Base-by-base conservation (phyloP, 92 coral and sea anemone species). In the Actinernus sp. region DNA sequence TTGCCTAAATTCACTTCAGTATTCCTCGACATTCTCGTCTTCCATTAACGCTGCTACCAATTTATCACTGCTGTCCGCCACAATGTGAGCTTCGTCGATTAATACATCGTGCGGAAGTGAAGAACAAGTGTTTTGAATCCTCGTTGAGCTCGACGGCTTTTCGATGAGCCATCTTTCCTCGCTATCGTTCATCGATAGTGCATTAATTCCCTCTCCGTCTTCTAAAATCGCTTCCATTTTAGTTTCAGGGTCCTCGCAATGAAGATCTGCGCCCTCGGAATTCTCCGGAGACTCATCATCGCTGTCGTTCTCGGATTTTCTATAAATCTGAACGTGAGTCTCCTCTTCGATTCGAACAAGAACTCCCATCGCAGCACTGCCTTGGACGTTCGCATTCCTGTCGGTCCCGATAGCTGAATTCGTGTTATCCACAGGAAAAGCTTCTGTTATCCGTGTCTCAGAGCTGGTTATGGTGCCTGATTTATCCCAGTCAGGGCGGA, bases 391-490 rank as follows among this genome's bases (percentile, higher is more conserved):
- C 30, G 30, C 17, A 37, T 40, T 14, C 23, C 57, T 3, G 78
- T 27, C 29, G 45, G 11, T 4, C 5, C 4, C 21, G 10, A 12
- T 45, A 8, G 10, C 52, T 4, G 21, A 17, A 14, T 36, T 36
- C 13, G 50, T 23, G 36, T 16, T 45, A 17, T 63, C 68, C 24
- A 16, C 46, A 1, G 24, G 76, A 59, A 63, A 52, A 25, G 74
- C 81, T 30, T 81, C 88, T 2, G 88, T 81, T 10, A 81, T 49
- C 33, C 88, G 53, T 14, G 88, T 81, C 31, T 81, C 88, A 2
- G 88, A 81, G 57, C 88, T 81, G 26, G 88, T 81, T 36, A 72
- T 37, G 2, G 88, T 81, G 1, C 87, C 87, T 48, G 88, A 81
- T 36, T 81, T 81, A 24, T 81, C 88, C 41, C 72, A 81, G 36